phyloP scores from a whole-genome alignment of 2,113 vertebrate genomes.

The Mus musculus region DNA sequence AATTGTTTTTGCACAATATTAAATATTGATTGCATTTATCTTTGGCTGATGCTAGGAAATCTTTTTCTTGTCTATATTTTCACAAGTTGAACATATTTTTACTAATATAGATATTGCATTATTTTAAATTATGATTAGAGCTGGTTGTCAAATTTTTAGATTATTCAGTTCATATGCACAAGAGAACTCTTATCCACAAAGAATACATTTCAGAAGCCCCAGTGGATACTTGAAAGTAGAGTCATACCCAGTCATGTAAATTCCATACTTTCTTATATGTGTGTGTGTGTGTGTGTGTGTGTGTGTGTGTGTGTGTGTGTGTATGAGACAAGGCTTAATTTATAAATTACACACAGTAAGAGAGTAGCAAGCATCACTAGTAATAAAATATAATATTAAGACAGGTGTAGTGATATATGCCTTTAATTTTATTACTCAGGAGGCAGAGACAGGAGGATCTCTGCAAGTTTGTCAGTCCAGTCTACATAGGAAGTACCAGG shows the following conservation, averaged over 20 bases:
- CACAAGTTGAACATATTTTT: neutral
- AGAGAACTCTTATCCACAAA: neutral
- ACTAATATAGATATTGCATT: neutral
- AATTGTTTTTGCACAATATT: neutral
- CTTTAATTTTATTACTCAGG: neutral
- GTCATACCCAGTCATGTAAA: neutral
- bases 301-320: too few relatives aligned
- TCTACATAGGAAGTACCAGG: neutral
- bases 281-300: too few relatives aligned
- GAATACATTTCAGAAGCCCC: neutral
- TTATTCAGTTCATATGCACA: neutral
- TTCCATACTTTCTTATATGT: too few relatives aligned
- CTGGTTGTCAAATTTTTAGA: neutral
- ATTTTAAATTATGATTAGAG: neutral
- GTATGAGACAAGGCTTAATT: neutral
- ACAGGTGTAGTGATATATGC: neutral
- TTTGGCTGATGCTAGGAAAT: neutral
- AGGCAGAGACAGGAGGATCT: neutral
- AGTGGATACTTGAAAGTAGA: neutral
- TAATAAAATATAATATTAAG: neutral
- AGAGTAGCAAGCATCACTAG: neutral
- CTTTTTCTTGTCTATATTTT: neutral
- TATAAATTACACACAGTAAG: neutral
- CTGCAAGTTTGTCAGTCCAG: neutral
- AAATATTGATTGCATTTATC: neutral